These are phyloP conservation scores for Corticium candelabrum DNA, from an alignment of 37 sponge, comb jelly and placozoan genomes.

Conservation along the genomic window DNA sequence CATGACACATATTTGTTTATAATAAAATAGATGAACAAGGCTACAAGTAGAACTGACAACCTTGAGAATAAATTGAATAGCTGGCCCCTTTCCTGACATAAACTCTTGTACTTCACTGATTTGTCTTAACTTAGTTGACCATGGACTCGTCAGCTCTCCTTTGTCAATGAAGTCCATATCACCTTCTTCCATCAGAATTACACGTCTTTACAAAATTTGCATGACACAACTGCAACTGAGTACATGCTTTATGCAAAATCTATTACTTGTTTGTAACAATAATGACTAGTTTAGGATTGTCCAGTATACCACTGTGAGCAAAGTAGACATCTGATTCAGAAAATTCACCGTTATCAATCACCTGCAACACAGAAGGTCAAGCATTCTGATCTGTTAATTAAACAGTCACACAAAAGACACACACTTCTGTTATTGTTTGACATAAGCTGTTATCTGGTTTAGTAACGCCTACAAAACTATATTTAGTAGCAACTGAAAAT, in stretches of 20 bases:
- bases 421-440: too few relatives aligned
- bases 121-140: not conserved
- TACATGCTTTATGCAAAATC: not conserved
- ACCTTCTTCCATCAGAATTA: not conserved
- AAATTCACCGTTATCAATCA: not conserved
- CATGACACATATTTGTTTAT: not conserved
- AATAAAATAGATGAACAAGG: too few relatives aligned
- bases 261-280: not conserved
- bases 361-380: not conserved
- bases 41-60: not conserved
- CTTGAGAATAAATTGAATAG: not conserved
- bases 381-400: too few relatives aligned
- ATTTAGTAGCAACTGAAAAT: too few relatives aligned
- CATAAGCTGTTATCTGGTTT: too few relatives aligned
- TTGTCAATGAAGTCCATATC: not conserved
- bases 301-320: not conserved
- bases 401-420: too few relatives aligned
- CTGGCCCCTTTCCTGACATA: not conserved
- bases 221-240: not conserved
- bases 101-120: not conserved
- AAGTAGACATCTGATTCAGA: not conserved
- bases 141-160: not conserved
- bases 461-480: too few relatives aligned
- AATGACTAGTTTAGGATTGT: not conserved
- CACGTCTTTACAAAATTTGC: not conserved